Evolutionary conservation across 2,113 vertebrate species (phyloP).

Genomic region (Esox niger): DNA sequence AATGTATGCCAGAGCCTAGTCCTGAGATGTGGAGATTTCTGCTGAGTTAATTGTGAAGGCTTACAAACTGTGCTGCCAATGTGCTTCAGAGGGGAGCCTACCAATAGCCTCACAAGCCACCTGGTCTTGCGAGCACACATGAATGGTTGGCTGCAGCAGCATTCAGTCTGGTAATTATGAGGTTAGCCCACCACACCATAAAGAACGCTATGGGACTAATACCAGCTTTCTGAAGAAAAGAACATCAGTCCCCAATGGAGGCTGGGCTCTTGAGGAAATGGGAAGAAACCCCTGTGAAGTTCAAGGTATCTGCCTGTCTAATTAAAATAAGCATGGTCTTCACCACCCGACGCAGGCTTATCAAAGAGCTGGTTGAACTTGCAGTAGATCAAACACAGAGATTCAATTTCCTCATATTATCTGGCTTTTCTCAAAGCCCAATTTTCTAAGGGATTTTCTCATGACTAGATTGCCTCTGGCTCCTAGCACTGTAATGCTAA

Average conservation of each 20-base stretch:
- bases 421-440: constrained; percentile 48
- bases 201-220: constrained; percentile 7
- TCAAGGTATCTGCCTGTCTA: constrained; percentile 52
- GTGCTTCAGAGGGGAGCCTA: constrained; percentile 10
- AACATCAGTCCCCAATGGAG: constrained; percentile 37
- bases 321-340: constrained; percentile 47
- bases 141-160: too few relatives aligned
- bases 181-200: constrained; percentile 2
- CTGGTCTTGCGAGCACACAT: too few relatives aligned
- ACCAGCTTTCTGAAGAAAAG: constrained; percentile 11
- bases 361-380: constrained; percentile 56
- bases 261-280: constrained; percentile 22
- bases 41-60: constrained; percentile 22
- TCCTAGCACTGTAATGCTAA: constrained; percentile 69
- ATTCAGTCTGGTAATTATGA: too few relatives aligned
- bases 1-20: constrained; percentile 19
- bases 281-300: constrained; percentile 38
- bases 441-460: constrained; percentile 69
- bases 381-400: constrained; percentile 63
- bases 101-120: too few relatives aligned
- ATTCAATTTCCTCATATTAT: constrained; percentile 60
- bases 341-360: constrained; percentile 58
- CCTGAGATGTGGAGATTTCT: constrained; percentile 23
- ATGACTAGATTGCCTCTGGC: constrained; percentile 63
- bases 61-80: constrained; percentile 24